Evolutionary conservation across 2,888 invertebrate species (phyloP).

Genomic region (Hipparchia semele): DNA sequence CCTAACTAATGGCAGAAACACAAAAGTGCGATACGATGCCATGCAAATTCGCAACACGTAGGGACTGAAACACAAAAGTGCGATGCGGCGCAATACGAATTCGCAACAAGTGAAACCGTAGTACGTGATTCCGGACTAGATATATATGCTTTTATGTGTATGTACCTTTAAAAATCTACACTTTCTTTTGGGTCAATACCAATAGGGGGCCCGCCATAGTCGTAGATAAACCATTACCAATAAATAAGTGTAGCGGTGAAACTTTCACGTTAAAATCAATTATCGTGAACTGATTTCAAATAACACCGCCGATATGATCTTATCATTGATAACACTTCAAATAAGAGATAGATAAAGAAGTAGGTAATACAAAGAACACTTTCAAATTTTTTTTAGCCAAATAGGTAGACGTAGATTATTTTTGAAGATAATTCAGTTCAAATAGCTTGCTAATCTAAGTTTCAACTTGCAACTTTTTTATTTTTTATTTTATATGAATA

Average conservation of each 20-base stretch:
- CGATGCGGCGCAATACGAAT: too few relatives aligned
- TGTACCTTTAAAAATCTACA: too few relatives aligned
- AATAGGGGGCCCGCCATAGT: not conserved
- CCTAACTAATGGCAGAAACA: not conserved
- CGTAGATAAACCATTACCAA: not conserved
- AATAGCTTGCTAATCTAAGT: too few relatives aligned
- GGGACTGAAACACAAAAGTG: too few relatives aligned
- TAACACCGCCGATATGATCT: constrained; percentile 15
- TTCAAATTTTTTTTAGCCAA: not conserved
- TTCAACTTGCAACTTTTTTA: too few relatives aligned
- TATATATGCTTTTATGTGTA: too few relatives aligned
- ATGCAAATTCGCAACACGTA: too few relatives aligned
- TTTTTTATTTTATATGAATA: too few relatives aligned
- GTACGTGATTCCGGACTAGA: constrained; percentile 33
- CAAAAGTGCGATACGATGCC: too few relatives aligned
- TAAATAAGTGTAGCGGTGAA: constrained; percentile 2
- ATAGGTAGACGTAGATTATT: not conserved
- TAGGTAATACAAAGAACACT: not conserved
- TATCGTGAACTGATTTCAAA: constrained; percentile 18
- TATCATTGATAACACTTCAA: constrained; percentile 7
- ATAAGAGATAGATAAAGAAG: not conserved
- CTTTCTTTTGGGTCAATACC: not conserved
- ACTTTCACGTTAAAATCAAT: constrained; percentile 10
- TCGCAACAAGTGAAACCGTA: too few relatives aligned
- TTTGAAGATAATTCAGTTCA: not conserved